Percentiles rank a stretch among this genome's conserved stretches.
These are phyloP conservation scores for Phyllopteryx taeniolatus DNA, from an alignment of 2,113 vertebrate genomes.

Conservation along the genomic window DNA sequence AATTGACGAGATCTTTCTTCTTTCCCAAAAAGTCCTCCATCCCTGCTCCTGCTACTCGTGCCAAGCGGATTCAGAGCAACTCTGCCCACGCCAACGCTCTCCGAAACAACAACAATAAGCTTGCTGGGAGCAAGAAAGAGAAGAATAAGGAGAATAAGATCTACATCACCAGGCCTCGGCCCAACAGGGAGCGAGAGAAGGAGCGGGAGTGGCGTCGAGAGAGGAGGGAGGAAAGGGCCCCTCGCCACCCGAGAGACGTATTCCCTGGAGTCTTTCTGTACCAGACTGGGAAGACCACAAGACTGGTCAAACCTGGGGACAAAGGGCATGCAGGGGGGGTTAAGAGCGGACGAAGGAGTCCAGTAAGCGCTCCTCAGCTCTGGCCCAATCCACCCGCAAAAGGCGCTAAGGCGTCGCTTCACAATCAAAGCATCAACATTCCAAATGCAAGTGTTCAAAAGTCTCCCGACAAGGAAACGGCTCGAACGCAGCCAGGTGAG, in stretches of 20 bases:
- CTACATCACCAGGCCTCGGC: conserved; percentile 87
- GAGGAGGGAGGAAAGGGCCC: conserved; percentile 51
- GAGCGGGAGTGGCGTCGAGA: conserved; percentile 59
- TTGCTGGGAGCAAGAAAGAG: conserved; percentile 51
- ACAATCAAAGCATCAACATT: conserved; percentile 60
- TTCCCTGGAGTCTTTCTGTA: conserved; percentile 84
- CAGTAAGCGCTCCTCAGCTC: conserved; percentile 62
- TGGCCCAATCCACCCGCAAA: conserved; percentile 61
- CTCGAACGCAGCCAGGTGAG: conserved; percentile 31
- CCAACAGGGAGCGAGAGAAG: conserved; percentile 62
- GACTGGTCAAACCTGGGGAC: conserved; percentile 74
- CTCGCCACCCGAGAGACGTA: conserved; percentile 70
- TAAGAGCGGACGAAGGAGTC: conserved; percentile 39
- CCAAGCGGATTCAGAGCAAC: conserved; percentile 74
- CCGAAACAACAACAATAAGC: conserved; percentile 31
- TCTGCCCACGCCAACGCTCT: conserved; percentile 59
- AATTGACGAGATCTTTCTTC: conserved; percentile 60
- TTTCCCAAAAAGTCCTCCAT: conserved; percentile 71
- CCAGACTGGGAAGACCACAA: conserved; percentile 75
- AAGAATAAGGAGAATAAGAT: conserved; percentile 78
- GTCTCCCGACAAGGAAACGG: conserved; percentile 44
- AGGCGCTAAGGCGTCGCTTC: conserved; percentile 49
- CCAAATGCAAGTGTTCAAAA: conserved; percentile 48
- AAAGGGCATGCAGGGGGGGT: conserved; percentile 55
- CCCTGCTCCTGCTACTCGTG: conserved; percentile 73